Evolutionary conservation across 2,113 vertebrate genomes (phyloP), one percentile per base, ranked within the genome.

Genomic region (Sinocyclocheilus rhinocerous): DNA sequence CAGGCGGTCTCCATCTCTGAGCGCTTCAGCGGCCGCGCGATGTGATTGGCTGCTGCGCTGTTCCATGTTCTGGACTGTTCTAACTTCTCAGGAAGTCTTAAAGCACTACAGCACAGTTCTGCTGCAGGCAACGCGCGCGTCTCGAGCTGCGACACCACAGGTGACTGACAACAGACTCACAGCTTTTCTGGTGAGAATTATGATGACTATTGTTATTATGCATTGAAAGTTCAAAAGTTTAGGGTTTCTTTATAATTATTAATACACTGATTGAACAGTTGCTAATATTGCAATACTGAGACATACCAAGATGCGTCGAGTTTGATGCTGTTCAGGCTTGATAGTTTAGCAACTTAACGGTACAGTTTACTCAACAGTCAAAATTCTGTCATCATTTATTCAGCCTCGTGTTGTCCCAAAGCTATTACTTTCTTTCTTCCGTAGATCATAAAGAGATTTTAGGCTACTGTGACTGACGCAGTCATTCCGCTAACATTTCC

Each of bases 31-130:
- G 16, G 2, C 22, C 15, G 33, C 85, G 88, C 87, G 10, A 48
- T 33, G 29, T 89, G 86, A 89, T 90, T 90, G 89, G 88, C 85
- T 29, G 63, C 48, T 1, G 76, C 42, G 67, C 87, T 85, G 69
- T 87, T 88, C 78, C 22, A 50, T 1, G 82, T 93, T 94, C 92
- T 87, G 73, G 93, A 94, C 70, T 63, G 36, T 84, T 84, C 29
- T 33, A 33, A 29, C 29, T 29, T 29, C 83, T 76, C 22, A 26
- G 83, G 52, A 76, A 42, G 82, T 84, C 4, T 84, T 26, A 36
- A 79, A 52, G 29, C 76, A 8, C 12, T 6, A 59, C 52, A 12
- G 76, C 76, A n/a, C 76, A 13, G 29, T 33, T 36, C 76, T 78
- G 26, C 50, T 42, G 36, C 70, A 73, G 18, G n/a, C 3, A 39